Percentiles rank a stretch among this genome's conserved stretches.
Evolutionary conservation across 2,113 vertebrate genomes (phyloP).

Genomic region (Pachyramphus minor): DNA sequence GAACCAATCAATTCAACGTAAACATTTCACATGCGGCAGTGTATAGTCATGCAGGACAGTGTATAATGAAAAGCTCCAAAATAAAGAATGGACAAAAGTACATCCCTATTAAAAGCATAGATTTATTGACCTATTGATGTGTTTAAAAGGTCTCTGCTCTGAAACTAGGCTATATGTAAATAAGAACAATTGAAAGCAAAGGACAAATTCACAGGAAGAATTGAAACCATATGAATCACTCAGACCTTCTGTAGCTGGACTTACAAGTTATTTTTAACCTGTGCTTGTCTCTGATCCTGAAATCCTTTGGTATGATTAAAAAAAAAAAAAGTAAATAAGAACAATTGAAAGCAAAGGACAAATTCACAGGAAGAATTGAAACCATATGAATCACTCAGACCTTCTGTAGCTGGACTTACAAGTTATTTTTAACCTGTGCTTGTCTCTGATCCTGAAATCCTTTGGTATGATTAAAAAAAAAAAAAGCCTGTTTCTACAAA

Average conservation of each 20-base stretch:
- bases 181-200: conserved; percentile 60
- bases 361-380: conserved; percentile 20
- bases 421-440: conserved; percentile 4
- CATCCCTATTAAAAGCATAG: conserved; percentile 64
- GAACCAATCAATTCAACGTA: conserved; percentile 39
- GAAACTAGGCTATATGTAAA: conserved; percentile 72
- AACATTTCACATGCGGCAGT: conserved; percentile 54
- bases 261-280: conserved; percentile 14
- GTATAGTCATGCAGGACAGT: conserved; percentile 43
- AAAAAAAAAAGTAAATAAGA: conserved; percentile 65
- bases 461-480: background rate
- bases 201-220: conserved; percentile 32
- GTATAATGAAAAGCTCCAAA: conserved; percentile 46
- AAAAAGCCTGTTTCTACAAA: background rate
- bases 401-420: background rate
- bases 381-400: background rate
- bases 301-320: background rate
- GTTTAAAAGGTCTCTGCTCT: conserved; percentile 66
- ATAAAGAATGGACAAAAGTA: conserved; percentile 63
- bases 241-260: background rate
- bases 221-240: background rate
- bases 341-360: conserved; percentile 56
- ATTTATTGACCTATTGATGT: conserved; percentile 71
- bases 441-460: background rate
- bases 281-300: background rate